Evolutionary conservation across 1,140 invertebrate genomes (phyloP), one percentile per base, ranked within the genome.

Genomic region (Xylocopa sonorina): DNA sequence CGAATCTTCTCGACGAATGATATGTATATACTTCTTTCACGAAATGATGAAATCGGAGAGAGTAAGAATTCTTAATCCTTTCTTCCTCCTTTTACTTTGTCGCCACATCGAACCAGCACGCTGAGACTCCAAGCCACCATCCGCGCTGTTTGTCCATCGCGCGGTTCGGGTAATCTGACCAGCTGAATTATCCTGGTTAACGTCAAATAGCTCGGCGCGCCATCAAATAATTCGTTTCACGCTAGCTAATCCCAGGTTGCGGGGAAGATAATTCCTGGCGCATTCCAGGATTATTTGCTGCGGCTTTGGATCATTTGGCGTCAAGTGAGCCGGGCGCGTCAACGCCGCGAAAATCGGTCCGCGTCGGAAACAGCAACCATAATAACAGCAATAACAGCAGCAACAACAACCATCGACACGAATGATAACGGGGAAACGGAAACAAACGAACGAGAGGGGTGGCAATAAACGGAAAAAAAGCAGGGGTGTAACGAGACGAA

Each of bases 201-300:
- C 75, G 75, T 78, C 75, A 78, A 78, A 78, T 78, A 78, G 75
- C 75, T 78, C 55, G 75, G 75, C n/a, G 38, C 55, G 18, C 75
- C 75, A 71, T 78, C 75, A 41, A 77, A 77, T 77, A 77, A 77
- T 77, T 78, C 75, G 67, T 71, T 78, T 78, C 66, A 78, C 75
- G 75, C 75, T 66, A 38, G 55, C 48, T 78, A 78, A 78, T 78
- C 75, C 75, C 55, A 62, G 55, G 55, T 67, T 71, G 75, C 67
- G 67, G 75, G 50, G 50, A 71, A 68, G 75, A 78, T 78, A 78
- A 78, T 78, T 71, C 75, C 67, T 41, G 55, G 27, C 75, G 75
- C 67, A 67, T 78, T 78, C 75, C 55, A 43, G 55, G 55, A 78
- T 78, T 78, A 78, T 78, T 78, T 78, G 75, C 68, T 60, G 75